phyloP scores from a whole-genome alignment of 2,113 vertebrate species.

The Ceyx margarethae region DNA sequence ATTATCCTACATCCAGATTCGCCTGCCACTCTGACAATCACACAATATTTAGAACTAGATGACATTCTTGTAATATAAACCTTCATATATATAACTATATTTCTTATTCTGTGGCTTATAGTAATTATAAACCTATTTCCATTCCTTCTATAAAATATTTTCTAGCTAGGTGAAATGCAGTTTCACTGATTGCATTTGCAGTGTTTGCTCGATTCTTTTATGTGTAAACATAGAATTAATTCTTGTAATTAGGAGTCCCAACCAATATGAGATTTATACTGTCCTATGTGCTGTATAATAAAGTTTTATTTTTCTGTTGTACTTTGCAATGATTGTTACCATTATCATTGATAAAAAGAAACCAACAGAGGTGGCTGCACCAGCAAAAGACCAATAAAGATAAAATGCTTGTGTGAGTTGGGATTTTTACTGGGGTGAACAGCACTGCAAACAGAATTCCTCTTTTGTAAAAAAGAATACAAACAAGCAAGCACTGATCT shows the following conservation, averaged over 20 bases:
- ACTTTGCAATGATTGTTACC: neutral
- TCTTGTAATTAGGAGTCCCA: neutral
- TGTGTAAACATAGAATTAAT: neutral
- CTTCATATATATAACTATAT: neutral
- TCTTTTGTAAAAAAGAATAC: neutral
- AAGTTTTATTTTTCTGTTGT: neutral
- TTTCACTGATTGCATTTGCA: neutral
- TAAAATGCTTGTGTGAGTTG: neutral
- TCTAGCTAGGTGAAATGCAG: neutral
- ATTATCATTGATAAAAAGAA: neutral
- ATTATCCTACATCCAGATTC: neutral
- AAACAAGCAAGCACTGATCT: fast-evolving
- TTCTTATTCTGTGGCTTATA: neutral
- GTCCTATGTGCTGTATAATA: neutral
- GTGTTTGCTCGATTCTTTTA: neutral
- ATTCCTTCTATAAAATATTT: neutral
- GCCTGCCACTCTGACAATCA: neutral
- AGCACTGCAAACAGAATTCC: neutral
- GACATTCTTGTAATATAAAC: neutral
- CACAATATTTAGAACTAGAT: neutral
- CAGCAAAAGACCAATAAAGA: neutral
- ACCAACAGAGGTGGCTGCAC: neutral
- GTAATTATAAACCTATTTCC: neutral
- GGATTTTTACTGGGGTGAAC: neutral
- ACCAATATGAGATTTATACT: neutral